Conservation (phyloP, 2,797 vertebrate genomes). For the Caiman crocodilus region DNA sequence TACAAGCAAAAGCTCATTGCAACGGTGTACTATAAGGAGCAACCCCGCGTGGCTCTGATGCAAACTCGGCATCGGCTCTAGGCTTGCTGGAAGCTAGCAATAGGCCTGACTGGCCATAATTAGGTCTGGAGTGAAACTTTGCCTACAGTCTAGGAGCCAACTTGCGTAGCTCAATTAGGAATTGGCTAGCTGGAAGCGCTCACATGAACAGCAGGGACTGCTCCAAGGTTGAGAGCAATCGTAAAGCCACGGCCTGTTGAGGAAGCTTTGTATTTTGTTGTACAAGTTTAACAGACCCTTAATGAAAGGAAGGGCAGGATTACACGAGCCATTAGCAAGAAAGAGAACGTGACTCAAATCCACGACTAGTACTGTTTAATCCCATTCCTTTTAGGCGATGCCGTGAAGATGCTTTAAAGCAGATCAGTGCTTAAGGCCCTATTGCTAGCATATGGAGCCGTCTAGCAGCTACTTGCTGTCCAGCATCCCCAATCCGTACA, state of each 20-base stretch:
- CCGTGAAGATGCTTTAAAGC: background rate
- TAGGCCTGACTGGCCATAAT: background rate
- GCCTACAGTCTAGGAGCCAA: background rate
- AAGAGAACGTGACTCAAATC: background rate
- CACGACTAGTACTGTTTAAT: background rate
- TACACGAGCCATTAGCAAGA: background rate
- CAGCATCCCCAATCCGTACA: background rate
- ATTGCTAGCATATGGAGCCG: background rate
- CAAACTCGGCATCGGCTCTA: background rate
- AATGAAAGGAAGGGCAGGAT: background rate
- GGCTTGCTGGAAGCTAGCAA: background rate
- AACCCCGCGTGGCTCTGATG: fast-evolving
- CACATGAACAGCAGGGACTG: background rate
- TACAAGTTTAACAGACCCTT: background rate
- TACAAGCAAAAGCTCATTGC: background rate
- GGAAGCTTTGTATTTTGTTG: background rate
- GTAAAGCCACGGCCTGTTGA: background rate
- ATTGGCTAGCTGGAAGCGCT: background rate
- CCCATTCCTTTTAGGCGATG: background rate
- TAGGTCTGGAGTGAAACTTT: background rate
- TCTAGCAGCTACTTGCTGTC: background rate
- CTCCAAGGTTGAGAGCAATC: background rate
- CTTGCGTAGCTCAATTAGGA: background rate
- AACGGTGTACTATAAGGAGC: background rate
- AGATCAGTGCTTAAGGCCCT: background rate